A percentile compares a stretch with the other conserved stretches of the same genome.
These are phyloP conservation scores for Callyntrura sp. DNA, from an alignment of 2,888 invertebrate genomes.

Conservation along the genomic window DNA sequence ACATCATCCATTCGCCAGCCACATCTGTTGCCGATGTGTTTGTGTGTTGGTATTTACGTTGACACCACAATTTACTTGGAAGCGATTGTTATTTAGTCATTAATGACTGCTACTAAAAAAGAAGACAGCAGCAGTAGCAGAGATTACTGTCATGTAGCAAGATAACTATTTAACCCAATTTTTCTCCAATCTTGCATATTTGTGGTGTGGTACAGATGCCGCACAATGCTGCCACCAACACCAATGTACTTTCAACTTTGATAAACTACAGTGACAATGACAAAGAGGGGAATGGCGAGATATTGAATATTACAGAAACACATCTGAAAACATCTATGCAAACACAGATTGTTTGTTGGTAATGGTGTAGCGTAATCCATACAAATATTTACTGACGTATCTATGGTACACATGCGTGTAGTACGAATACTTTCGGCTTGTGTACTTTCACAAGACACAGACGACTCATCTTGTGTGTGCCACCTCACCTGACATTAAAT, in stretches of 20 bases:
- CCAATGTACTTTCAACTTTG: constrained; percentile 30
- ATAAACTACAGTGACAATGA: constrained; percentile 27
- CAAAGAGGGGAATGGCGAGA: background rate
- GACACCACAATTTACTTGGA: constrained; percentile 36
- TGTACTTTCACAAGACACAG: too few relatives aligned
- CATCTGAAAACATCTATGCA: background rate
- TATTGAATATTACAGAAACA: background rate
- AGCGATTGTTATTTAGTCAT: background rate
- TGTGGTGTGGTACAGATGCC: background rate
- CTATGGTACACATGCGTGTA: too few relatives aligned
- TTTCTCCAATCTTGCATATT: background rate
- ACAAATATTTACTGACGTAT: too few relatives aligned
- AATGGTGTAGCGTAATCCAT: too few relatives aligned
- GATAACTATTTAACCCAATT: constrained; percentile 6
- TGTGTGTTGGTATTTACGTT: constrained; percentile 64
- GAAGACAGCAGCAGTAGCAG: constrained; percentile 5
- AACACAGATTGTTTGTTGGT: too few relatives aligned
- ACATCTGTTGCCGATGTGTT: background rate
- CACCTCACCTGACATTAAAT: too few relatives aligned
- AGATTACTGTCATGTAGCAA: constrained; percentile 1
- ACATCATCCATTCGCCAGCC: too few relatives aligned
- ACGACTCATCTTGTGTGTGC: too few relatives aligned
- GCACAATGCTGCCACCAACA: constrained; percentile 2
- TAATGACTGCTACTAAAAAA: background rate
- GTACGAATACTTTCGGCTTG: too few relatives aligned